Percentiles rank a stretch among this genome's conserved stretches.
Conservation (phyloP, 2,113 vertebrate genomes). For the Solenodon paradoxus region DNA sequence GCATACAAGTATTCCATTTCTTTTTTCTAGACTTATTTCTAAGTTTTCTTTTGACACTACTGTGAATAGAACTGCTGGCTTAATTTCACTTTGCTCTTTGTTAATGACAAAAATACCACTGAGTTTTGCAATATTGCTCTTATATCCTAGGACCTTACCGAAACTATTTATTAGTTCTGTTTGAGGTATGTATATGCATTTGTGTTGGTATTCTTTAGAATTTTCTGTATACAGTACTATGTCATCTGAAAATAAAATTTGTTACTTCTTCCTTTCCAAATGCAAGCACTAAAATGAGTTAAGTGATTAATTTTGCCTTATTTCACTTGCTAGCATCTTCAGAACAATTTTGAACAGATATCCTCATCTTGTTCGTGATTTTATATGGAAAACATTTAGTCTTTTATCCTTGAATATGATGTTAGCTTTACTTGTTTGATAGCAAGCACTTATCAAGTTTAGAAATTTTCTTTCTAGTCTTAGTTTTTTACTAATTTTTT, state of each 20-base stretch:
- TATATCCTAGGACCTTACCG: background rate
- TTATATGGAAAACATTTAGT: background rate
- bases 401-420: background rate
- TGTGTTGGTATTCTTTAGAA: background rate
- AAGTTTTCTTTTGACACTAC: background rate
- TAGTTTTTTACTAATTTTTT: background rate
- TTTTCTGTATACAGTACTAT: background rate
- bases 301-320: background rate
- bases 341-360: background rate
- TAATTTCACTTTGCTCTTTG: constrained; percentile 42
- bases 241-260: background rate
- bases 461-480: background rate
- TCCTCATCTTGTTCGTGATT: background rate
- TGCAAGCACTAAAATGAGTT: background rate
- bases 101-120: background rate
- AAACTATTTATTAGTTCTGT: background rate
- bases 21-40: background rate
- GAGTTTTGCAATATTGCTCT: background rate
- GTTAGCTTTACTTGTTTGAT: background rate
- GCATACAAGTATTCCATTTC: background rate
- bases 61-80: background rate
- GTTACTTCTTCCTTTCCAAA: background rate
- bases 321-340: background rate
- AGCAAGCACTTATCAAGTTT: background rate
- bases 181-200: background rate